phyloP scores from a whole-genome alignment of 2,888 invertebrate genomes.

The Amblyjoppa proteus region DNA sequence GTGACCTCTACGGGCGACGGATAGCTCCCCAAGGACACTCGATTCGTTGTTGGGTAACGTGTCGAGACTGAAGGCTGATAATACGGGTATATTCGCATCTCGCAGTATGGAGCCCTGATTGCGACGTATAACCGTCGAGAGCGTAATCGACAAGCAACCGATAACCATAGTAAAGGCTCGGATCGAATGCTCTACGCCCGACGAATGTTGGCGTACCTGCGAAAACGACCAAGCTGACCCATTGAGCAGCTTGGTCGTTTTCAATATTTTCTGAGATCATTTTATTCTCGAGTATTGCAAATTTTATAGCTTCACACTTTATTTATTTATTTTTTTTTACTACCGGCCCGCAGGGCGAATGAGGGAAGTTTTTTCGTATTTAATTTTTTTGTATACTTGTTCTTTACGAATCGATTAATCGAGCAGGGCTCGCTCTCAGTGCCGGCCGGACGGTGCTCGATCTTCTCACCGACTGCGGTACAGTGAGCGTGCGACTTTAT shows the following conservation, averaged over 20 bases:
- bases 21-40: too few relatives aligned
- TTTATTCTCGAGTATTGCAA: not conserved
- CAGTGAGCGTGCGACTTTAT: not conserved
- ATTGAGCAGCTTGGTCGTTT: too few relatives aligned
- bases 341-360: not conserved
- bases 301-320: not conserved
- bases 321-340: not conserved
- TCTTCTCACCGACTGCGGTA: not conserved
- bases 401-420: not conserved
- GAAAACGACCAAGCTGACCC: not conserved
- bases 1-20: not conserved
- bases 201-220: not conserved
- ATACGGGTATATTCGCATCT: not conserved
- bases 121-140: not conserved
- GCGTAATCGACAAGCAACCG: not conserved
- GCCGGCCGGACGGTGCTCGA: not conserved
- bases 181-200: not conserved
- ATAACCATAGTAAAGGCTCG: not conserved
- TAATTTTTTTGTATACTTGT: not conserved
- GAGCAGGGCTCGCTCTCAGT: too few relatives aligned
- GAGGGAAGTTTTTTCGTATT: not conserved
- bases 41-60: not conserved
- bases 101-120: not conserved
- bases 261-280: too few relatives aligned
- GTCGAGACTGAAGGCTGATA: not conserved